Conservation (phyloP, 2,888 invertebrate genomes). For the Lymantria monacha region DNA sequence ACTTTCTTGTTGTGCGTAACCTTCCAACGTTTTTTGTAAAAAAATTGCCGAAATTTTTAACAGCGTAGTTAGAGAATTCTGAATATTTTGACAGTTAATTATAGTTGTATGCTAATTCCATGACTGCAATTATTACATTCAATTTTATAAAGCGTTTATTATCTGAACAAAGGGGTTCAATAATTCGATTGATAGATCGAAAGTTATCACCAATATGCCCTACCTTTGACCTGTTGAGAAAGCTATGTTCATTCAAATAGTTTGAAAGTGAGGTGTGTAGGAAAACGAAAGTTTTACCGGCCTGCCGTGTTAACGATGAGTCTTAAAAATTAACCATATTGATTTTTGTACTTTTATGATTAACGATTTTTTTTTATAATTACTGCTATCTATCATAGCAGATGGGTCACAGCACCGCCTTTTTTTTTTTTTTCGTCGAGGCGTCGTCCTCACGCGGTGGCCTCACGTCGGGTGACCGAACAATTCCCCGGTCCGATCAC, state of each 20-base stretch:
- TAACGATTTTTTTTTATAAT: too few relatives aligned
- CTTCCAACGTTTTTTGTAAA: too few relatives aligned
- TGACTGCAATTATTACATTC: neutral
- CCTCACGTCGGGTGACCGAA: too few relatives aligned
- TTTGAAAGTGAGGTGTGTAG: constrained; percentile 57
- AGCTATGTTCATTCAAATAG: constrained; percentile 29
- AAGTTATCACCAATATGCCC: constrained; percentile 2
- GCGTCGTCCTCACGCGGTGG: too few relatives aligned
- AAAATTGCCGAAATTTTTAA: too few relatives aligned
- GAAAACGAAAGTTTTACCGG: constrained; percentile 66
- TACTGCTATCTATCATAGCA: too few relatives aligned
- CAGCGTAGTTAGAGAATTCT: too few relatives aligned
- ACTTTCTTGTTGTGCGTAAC: too few relatives aligned
- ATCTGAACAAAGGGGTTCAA: neutral
- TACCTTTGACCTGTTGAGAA: constrained; percentile 25
- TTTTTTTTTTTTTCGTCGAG: too few relatives aligned
- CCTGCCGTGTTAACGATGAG: constrained; percentile 60
- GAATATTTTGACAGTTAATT: too few relatives aligned
- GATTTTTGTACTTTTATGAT: constrained; percentile 17
- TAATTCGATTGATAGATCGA: constrained; percentile 5
- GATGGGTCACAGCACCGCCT: too few relatives aligned
- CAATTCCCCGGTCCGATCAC: too few relatives aligned
- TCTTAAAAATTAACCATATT: constrained; percentile 58
- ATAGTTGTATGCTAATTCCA: neutral
- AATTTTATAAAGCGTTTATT: neutral